These are phyloP conservation scores for Hylomyscus alleni DNA, from an alignment of 2,797 vertebrate species.

Conservation along the genomic window DNA sequence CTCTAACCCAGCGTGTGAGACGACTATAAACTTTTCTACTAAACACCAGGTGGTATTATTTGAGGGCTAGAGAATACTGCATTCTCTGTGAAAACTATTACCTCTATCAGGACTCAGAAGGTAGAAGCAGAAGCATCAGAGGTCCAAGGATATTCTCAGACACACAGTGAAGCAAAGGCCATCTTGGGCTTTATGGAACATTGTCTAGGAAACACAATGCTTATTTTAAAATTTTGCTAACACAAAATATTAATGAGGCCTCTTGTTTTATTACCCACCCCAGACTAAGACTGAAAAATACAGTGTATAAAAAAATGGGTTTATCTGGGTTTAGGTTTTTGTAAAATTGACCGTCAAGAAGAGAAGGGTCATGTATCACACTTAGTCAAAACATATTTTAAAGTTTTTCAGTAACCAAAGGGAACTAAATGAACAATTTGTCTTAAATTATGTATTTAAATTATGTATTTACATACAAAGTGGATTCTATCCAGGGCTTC, in stretches of 20 bases:
- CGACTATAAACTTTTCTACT: background rate
- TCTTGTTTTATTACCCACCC: background rate
- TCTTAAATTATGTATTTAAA: background rate
- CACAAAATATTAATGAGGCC: background rate
- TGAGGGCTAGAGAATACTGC: background rate
- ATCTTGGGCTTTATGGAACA: too few relatives aligned
- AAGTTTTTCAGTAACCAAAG: background rate
- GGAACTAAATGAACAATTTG: background rate
- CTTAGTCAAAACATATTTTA: background rate
- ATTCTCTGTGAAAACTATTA: background rate
- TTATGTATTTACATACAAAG: background rate
- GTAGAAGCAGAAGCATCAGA: background rate
- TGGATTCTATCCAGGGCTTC: background rate
- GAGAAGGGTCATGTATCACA: background rate
- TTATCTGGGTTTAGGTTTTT: background rate
- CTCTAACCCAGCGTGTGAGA: background rate
- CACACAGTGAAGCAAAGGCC: background rate
- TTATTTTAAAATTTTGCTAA: background rate
- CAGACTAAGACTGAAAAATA: background rate
- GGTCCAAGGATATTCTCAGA: background rate
- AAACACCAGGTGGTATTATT: background rate
- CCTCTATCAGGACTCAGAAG: background rate
- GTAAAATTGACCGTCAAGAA: background rate
- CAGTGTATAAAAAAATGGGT: background rate
- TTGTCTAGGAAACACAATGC: background rate